Evolutionary conservation across 2,113 vertebrate species (phyloP).

Genomic region (Anser cygnoides): DNA sequence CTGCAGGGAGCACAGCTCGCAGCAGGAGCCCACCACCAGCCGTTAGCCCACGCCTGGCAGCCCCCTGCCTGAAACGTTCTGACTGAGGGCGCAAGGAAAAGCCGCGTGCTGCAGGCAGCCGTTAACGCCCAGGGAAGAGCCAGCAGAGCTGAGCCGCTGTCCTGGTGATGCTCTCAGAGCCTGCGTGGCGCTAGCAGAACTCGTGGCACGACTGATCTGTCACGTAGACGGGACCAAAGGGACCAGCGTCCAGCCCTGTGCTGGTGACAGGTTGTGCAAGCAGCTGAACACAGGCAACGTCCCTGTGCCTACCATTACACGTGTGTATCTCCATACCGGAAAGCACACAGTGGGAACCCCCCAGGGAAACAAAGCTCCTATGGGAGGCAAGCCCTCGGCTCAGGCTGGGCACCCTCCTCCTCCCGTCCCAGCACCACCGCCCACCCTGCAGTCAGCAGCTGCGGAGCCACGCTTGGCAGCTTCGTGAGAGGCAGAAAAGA

Average conservation of each 20-base stretch:
- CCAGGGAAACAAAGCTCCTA: not conserved
- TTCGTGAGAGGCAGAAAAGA: accelerated
- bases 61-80: accelerated
- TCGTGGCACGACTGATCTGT: not conserved
- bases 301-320: not conserved
- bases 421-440: not conserved
- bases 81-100: not conserved
- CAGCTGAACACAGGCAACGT: not conserved
- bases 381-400: not conserved
- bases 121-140: not conserved
- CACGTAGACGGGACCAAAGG: not conserved
- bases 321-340: accelerated
- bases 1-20: not conserved
- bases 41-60: not conserved
- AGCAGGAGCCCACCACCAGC: accelerated
- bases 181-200: accelerated
- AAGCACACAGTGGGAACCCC: not conserved
- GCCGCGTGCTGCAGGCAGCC: not conserved
- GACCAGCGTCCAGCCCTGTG: not conserved
- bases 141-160: not conserved
- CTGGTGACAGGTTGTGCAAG: not conserved
- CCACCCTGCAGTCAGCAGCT: not conserved
- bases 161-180: not conserved
- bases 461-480: accelerated
- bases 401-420: not conserved